Conservation (phyloP, 2,888 invertebrate genomes). For the Orchesella flavescens region DNA sequence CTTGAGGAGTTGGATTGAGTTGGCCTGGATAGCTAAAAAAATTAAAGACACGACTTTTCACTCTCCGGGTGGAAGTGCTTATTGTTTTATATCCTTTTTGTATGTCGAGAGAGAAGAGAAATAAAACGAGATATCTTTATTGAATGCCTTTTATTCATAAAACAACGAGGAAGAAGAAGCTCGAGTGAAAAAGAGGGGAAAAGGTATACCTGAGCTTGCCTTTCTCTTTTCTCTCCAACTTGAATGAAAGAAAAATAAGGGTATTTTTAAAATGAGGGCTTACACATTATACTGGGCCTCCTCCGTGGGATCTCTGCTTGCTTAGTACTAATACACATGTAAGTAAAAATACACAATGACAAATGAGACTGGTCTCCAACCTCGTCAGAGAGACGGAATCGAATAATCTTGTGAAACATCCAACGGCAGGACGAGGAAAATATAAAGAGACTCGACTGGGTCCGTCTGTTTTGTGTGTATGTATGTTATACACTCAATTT, state of each 20-base stretch:
- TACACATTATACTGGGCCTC: no score
- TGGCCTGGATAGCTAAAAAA: conserved; percentile 33
- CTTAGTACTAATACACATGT: no score
- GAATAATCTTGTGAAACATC: conserved; percentile 25
- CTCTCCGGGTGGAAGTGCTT: conserved; percentile 34
- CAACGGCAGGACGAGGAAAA: neutral
- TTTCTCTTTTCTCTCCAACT: neutral
- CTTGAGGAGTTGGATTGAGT: no score
- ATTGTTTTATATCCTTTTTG: conserved; percentile 20
- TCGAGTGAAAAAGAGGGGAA: neutral
- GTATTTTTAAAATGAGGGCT: no score
- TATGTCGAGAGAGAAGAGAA: no score
- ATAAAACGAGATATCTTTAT: neutral
- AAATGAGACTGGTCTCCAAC: conserved; percentile 35
- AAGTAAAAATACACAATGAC: conserved; percentile 11
- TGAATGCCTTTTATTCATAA: conserved; percentile 5
- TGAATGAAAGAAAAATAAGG: neutral
- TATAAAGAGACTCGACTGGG: neutral
- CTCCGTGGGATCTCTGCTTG: no score
- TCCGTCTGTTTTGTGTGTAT: no score
- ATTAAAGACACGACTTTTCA: conserved; percentile 64
- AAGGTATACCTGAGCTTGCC: neutral
- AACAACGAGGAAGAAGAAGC: neutral
- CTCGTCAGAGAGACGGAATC: conserved; percentile 5
- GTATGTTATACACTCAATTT: conserved; percentile 15